phyloP scores from a whole-genome alignment of 1,140 invertebrate species.

The Anastatus disparis region DNA sequence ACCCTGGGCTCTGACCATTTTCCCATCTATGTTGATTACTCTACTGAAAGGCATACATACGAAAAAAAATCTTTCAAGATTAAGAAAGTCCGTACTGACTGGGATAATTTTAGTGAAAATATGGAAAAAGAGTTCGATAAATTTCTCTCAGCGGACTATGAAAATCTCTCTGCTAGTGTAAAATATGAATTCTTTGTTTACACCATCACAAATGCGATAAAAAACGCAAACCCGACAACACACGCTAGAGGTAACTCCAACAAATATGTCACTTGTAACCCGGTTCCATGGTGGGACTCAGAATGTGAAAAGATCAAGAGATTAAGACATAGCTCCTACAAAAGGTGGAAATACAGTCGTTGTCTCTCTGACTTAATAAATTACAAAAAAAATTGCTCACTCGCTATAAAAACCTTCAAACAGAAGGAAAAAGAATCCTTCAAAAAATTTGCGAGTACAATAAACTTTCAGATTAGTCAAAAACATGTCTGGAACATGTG shows the following conservation, averaged over 20 bases:
- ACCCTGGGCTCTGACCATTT: neutral
- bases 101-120: neutral
- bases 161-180: neutral
- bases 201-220: neutral
- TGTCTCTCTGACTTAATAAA: neutral
- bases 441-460: neutral
- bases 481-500: neutral
- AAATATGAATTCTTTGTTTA: neutral
- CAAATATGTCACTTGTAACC: too few relatives aligned
- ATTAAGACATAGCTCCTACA: neutral
- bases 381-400: slow-evolving; percentile 1
- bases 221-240: neutral
- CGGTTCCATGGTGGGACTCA: neutral
- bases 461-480: neutral
- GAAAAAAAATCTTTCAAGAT: neutral
- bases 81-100: neutral
- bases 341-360: neutral
- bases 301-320: neutral
- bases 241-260: too few relatives aligned
- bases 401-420: neutral
- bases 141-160: neutral
- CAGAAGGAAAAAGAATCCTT: neutral
- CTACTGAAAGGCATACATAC: neutral
- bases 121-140: neutral
- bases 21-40: neutral